Evolutionary conservation across 37 sponge, comb jelly and placozoan genomes (phyloP).

Genomic region (Diacarnus erythraeanus): DNA sequence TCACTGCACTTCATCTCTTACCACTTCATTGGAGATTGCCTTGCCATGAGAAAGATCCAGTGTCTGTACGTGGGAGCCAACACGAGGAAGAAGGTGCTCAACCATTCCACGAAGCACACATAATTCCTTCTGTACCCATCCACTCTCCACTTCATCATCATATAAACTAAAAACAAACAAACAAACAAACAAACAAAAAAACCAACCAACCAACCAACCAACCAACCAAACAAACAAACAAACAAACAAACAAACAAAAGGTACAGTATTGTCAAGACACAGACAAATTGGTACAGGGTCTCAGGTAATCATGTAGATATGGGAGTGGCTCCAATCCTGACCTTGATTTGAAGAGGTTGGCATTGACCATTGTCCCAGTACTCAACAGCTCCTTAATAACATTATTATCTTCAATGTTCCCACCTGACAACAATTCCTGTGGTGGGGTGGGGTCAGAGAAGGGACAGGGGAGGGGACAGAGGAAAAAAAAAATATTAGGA

Average conservation of each 20-base stretch:
- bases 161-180: neutral
- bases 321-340: neutral
- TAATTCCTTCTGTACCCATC: slow-evolving; percentile 16
- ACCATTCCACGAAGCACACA: slow-evolving; percentile 53
- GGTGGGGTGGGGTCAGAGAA: no score
- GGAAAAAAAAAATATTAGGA: no score
- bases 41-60: slow-evolving; percentile 70
- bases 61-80: slow-evolving; percentile 54
- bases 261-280: neutral
- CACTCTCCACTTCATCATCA: neutral
- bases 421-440: neutral
- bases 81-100: slow-evolving; percentile 63
- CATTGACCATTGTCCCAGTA: slow-evolving; percentile 48
- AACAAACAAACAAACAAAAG: neutral
- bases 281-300: neutral
- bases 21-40: slow-evolving; percentile 64
- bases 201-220: no score
- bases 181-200: no score
- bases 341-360: slow-evolving; percentile 20
- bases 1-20: slow-evolving; percentile 22
- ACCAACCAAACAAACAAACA: neutral
- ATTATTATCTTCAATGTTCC: slow-evolving; percentile 15
- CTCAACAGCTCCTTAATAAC: slow-evolving; percentile 39
- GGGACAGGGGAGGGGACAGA: no score
- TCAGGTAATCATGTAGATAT: neutral